phyloP scores from a whole-genome alignment of 2,797 vertebrate genomes.

The Poecilia picta region DNA sequence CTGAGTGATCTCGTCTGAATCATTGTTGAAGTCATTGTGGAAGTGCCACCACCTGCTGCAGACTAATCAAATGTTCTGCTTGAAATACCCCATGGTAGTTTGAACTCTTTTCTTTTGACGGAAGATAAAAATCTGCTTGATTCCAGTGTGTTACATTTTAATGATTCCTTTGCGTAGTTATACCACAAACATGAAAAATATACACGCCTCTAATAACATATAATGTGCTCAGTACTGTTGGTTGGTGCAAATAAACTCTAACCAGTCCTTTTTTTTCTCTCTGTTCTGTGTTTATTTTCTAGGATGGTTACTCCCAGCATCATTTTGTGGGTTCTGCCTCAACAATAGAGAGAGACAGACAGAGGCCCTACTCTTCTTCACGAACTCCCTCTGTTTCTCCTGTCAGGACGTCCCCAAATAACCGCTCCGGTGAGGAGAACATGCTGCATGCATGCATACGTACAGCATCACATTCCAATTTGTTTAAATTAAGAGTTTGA shows the following conservation, averaged over 20 bases:
- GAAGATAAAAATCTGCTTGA: slow-evolving; percentile 3
- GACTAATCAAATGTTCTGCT: background rate
- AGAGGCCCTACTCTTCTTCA: slow-evolving; percentile 97
- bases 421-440: slow-evolving; percentile 91
- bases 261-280: background rate
- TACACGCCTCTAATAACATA: background rate
- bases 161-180: background rate
- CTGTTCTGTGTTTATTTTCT: slow-evolving; percentile 55
- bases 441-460: background rate
- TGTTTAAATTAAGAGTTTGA: background rate
- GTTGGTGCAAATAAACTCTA: background rate
- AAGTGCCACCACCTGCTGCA: slow-evolving; percentile 4
- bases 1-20: slow-evolving; percentile 18
- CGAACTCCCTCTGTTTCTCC: slow-evolving; percentile 97
- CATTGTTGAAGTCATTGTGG: slow-evolving; percentile 5
- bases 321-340: slow-evolving; percentile 98
- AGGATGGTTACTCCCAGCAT: slow-evolving; percentile 99
- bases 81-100: background rate
- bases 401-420: slow-evolving; percentile 96
- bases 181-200: background rate
- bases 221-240: background rate
- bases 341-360: slow-evolving; percentile 97
- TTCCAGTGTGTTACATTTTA: background rate
- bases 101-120: background rate
- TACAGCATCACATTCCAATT: background rate